Evolutionary conservation across 92 coral and sea anemone genomes (phyloP), one percentile per base, ranked within the genome.

Genomic region (Chrysogorgia sp.): DNA sequence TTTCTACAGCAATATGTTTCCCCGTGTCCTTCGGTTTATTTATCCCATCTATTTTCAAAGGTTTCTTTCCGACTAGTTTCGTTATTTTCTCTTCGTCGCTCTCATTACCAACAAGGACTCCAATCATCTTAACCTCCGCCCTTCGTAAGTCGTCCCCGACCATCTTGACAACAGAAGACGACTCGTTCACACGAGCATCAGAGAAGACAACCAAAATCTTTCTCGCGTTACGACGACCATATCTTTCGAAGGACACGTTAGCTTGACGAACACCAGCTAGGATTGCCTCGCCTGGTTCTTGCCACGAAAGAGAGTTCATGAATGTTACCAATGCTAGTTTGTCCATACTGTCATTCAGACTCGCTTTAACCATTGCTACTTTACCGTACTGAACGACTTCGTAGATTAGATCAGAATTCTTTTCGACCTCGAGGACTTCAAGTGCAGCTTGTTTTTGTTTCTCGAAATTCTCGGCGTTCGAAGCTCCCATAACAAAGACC

Each of bases 141-240:
- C 31, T 33, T 15, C 52, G 63, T 17, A 72, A 40, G 24, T 31
- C 37, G 32, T 72, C 35, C 1, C 65, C 79, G 23, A 37, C 35
- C 34, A 53, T 32, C 34, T 52, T 26, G 20, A 72, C 52, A 43
- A 33, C 60, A 0, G 25, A 3, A 0, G 79, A 72, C 10, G 63
- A 6, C 28, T 72, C 65, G 21, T 33, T 53, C 52, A 31, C 31
- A n/a, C 62, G 63, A 20, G 33, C 17, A 55, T 72, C 79, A 24
- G 65, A 31, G 43, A 72, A 72, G 23, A 52, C 79, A 9, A 72
- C 50, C 30, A 72, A 59, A 17, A 72, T 17, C 55, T 34, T 90
- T 41, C 86, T 89, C 14, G 90, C 88, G 32, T 83, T 63, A 8
- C 92, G 86, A 40, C 92, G 90, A 21, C 79, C 79, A 31, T 53